These are phyloP conservation scores for Hyposoter didymator DNA, from an alignment of 2,888 invertebrate genomes.

Conservation along the genomic window DNA sequence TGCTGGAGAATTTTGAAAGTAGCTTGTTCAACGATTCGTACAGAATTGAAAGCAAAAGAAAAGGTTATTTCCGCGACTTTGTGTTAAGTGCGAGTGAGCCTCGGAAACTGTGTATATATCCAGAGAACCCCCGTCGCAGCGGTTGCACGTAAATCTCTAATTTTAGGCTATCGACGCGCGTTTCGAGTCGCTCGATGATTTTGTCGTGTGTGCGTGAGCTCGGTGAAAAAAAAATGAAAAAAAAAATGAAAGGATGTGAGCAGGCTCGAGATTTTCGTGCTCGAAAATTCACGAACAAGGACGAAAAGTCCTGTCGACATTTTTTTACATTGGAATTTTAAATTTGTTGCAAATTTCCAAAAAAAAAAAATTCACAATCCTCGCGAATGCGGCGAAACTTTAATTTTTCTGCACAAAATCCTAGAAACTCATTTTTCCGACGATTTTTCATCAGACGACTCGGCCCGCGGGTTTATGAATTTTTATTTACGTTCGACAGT, in stretches of 20 bases:
- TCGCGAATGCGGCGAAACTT: neutral
- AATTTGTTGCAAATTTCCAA: neutral
- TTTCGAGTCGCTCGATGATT: slow-evolving; percentile 14
- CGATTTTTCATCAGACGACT: slow-evolving; percentile 8
- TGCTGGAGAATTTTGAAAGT: neutral
- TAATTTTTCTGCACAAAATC: slow-evolving; percentile 30
- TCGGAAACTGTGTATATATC: slow-evolving; percentile 42
- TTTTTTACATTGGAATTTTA: neutral
- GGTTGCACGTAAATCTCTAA: slow-evolving; percentile 72
- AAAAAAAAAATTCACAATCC: neutral
- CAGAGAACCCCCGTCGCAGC: slow-evolving; percentile 50
- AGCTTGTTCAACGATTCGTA: slow-evolving; percentile 9
- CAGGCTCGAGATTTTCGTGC: slow-evolving; percentile 10
- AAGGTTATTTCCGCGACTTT: slow-evolving; percentile 51
- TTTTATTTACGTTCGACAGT: slow-evolving; percentile 14
- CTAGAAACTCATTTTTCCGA: slow-evolving; percentile 34
- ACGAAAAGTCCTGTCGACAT: neutral
- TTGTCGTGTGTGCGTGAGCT: slow-evolving; percentile 21
- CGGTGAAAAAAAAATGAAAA: slow-evolving; percentile 22
- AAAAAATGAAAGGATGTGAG: slow-evolving; percentile 23
- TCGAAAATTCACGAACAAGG: neutral
- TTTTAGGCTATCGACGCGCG: slow-evolving; percentile 67
- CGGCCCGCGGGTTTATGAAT: neutral
- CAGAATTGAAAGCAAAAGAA: slow-evolving; percentile 24
- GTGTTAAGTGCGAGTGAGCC: slow-evolving; percentile 35